Evolutionary conservation across 2,888 invertebrate genomes (phyloP), one percentile per base, ranked within the genome.

Genomic region (Athrips mouffetella): DNA sequence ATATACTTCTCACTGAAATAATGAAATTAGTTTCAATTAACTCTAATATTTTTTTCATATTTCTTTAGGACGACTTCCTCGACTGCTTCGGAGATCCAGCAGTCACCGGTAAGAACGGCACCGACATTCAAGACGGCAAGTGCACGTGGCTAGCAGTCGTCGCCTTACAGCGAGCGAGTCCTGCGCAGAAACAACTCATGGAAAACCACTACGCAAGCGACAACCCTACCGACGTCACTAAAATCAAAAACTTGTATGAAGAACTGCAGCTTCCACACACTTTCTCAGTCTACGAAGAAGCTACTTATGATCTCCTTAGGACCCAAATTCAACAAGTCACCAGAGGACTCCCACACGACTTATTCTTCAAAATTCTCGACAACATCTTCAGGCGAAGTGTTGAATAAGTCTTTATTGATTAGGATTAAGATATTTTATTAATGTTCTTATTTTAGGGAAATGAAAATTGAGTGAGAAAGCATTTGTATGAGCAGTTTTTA

Each of bases 61-160:
- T 45, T 5, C 80, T 76, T 3, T 82, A 93, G 91, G 96, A 97
- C 76, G 97, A 97, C 74, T 97, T 92, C 81, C 84, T 97, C 30
- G 98, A 98, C 75, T 96, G 96, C 71, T 99, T 94, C 75, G 98
- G 98, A 0, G 93, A 97, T 73, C 91, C 94, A 11, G 88, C 91
- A 6, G 90, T 94, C 1, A 97, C 94, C 0, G 99, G 98, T 5
- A 99, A 98, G 87, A 87, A 91, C 30, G 96, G 97, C 25, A 95
- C 93, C 0, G 98, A 99, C 72, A 98, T 99, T 60, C 91, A 94
- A 80, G 97, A 98, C 62, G 98, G 98, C 25, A 99, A 98, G 84
- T 99, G 98, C 80, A 93, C 97, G 0, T 99, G 99, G 99, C 85
- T 98, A 25, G 92, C 96, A 1, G 96, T 98, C 1, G 94, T 95